Base-by-base conservation (phyloP, 2,888 invertebrate species). In the Argynnis bischoffii region DNA sequence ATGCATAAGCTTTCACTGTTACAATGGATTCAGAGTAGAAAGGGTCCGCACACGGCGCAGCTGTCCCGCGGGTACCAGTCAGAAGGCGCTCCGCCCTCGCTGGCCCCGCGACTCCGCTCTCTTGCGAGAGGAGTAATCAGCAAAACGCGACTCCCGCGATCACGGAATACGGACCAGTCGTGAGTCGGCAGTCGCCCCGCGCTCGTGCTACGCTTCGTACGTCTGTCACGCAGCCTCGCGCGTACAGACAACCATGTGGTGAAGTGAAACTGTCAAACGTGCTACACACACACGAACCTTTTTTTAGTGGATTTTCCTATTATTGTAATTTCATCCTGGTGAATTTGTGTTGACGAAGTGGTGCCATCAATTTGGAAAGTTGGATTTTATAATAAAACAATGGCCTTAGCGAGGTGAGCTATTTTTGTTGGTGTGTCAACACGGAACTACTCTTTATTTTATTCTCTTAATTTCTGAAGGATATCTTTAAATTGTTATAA, bases 351-450 rank as follows among this genome's bases (percentile, higher is more conserved):
- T 81, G 79, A 83, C 84, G 77, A 85, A 89, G 89, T 89, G 86
- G 89, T 89, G 87, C 83, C 81, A 82, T 80, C 81, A 82, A 81
- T 83, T 87, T 87, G 89, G 88, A 89, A 90, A 90, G 89, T 92
- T 92, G 92, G 92, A 92, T 92, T 92, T 86, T 90, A 90, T 90
- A 87, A 90, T 87, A 85, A 88, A 87, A 92, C 90, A 87, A 92
- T 92, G 92, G 92, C 92, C 89, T 92, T 92, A 92, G 92, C 92
- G 88, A 92, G 92, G 92, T 92, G 87, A 92, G 92, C 87, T 92
- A 92, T 92, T 92, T 91, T 88, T 82, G 90, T 90, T 90, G 90
- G 87, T 91, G 84, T 89, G 89, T 90, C 90, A 90, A 91, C 90
- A 81, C 91, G 91, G 91, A 92, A 92, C 88, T 90, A 86, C 86